phyloP scores from a whole-genome alignment of 2,888 invertebrate genomes.

The Metalampra italica region DNA sequence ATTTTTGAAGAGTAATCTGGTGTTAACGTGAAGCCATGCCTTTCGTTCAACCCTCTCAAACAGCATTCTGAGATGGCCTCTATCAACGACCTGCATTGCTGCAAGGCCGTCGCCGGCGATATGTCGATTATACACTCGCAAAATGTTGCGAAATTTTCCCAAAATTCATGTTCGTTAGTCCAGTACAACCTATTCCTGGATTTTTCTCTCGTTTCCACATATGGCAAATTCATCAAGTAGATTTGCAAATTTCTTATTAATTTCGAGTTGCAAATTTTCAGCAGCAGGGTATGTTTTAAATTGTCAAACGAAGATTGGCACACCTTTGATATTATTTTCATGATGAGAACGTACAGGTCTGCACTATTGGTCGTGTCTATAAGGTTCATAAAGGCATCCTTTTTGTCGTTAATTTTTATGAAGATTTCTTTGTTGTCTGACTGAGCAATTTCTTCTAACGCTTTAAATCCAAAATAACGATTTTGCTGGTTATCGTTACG shows the following conservation, averaged over 20 bases:
- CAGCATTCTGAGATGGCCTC: slow-evolving; percentile 42
- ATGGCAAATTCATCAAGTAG: slow-evolving; percentile 56
- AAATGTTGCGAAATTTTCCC: slow-evolving; percentile 49
- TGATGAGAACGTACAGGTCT: slow-evolving; percentile 52
- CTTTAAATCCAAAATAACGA: slow-evolving; percentile 26
- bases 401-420: slow-evolving; percentile 40
- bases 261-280: slow-evolving; percentile 51
- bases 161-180: slow-evolving; percentile 50
- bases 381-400: slow-evolving; percentile 43
- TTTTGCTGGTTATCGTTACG: neutral
- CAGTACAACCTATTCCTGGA: slow-evolving; percentile 46
- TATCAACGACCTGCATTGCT: slow-evolving; percentile 49
- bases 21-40: slow-evolving; percentile 36
- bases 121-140: slow-evolving; percentile 49
- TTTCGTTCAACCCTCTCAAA: slow-evolving; percentile 38
- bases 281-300: slow-evolving; percentile 43
- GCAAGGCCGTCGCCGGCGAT: slow-evolving; percentile 49
- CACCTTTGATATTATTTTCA: slow-evolving; percentile 57
- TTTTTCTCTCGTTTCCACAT: slow-evolving; percentile 16
- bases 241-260: slow-evolving; percentile 42
- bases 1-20: slow-evolving; percentile 33
- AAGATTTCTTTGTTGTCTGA: slow-evolving; percentile 49
- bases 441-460: slow-evolving; percentile 44
- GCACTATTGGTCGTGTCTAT: slow-evolving; percentile 35
- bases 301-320: slow-evolving; percentile 49